Evolutionary conservation across 2,888 invertebrate genomes (phyloP).

Genomic region (Hydrotaea diabolus): DNA sequence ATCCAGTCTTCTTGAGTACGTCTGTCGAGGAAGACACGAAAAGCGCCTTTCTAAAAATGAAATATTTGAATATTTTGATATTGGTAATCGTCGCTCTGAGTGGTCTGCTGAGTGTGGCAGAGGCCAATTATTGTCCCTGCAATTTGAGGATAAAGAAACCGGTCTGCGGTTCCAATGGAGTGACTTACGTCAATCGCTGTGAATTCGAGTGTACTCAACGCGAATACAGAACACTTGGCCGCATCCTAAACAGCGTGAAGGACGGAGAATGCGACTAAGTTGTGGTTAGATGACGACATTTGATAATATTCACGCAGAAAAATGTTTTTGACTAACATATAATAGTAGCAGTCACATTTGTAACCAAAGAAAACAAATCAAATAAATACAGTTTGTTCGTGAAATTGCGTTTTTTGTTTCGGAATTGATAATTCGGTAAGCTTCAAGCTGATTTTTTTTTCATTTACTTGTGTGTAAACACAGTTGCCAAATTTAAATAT

Average conservation of each 20-base stretch:
- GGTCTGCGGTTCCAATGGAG: slow-evolving; percentile 94
- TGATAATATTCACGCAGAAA: too few species aligned
- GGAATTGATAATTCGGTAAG: neutral
- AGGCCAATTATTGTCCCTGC: slow-evolving; percentile 87
- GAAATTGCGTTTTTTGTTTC: neutral
- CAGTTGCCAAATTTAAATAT: too few species aligned
- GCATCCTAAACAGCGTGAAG: slow-evolving; percentile 71
- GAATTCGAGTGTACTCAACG: slow-evolving; percentile 92
- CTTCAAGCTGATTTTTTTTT: neutral
- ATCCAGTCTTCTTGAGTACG: slow-evolving; percentile 1
- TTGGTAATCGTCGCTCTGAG: slow-evolving; percentile 61
- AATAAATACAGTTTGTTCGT: neutral
- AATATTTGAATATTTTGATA: slow-evolving; percentile 69
- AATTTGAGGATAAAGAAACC: slow-evolving; percentile 89
- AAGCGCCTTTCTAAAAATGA: slow-evolving; percentile 69
- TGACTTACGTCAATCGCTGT: slow-evolving; percentile 96
- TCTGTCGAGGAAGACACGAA: slow-evolving; percentile 2
- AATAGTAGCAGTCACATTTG: neutral
- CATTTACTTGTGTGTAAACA: too few species aligned
- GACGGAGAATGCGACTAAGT: slow-evolving; percentile 70
- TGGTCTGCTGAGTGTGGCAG: slow-evolving; percentile 66
- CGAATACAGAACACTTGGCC: slow-evolving; percentile 74
- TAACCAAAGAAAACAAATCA: neutral
- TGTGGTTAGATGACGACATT: too few species aligned
- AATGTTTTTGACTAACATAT: too few species aligned